Conservation (phyloP, 2,797 vertebrate genomes). For the Gallirallus australis region DNA sequence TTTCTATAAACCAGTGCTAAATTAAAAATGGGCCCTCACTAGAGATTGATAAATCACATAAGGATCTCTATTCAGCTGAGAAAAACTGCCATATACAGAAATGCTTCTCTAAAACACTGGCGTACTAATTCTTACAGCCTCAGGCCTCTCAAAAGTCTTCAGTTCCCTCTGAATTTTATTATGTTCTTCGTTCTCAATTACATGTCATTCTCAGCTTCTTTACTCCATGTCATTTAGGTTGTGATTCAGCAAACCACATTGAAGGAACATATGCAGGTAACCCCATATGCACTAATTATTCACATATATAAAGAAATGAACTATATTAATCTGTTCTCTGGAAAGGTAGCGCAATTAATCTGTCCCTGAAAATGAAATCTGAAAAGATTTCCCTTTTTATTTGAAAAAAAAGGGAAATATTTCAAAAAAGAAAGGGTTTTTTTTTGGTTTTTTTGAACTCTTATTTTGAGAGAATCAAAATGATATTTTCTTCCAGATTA, state of each 20-base stretch:
- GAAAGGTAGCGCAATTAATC: background rate
- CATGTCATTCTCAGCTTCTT: background rate
- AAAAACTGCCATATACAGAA: background rate
- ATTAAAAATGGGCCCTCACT: background rate
- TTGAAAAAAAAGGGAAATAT: background rate
- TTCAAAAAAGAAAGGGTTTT: background rate
- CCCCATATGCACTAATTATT: background rate
- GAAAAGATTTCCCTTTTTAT: background rate
- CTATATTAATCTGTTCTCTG: background rate
- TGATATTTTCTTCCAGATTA: background rate
- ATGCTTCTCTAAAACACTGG: background rate
- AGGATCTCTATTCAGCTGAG: background rate
- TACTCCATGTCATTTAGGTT: background rate
- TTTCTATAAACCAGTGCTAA: background rate
- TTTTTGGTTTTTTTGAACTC: background rate
- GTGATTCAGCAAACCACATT: background rate
- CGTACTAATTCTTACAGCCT: background rate
- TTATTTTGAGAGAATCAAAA: background rate
- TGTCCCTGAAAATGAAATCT: too few species aligned
- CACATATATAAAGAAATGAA: background rate
- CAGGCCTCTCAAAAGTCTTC: background rate
- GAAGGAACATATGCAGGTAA: background rate
- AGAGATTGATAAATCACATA: background rate
- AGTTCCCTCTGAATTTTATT: background rate
- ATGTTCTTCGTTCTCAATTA: background rate